Evolutionary conservation across 2,797 vertebrate genomes (phyloP).

Genomic region (Chiroxiphia lanceolata): DNA sequence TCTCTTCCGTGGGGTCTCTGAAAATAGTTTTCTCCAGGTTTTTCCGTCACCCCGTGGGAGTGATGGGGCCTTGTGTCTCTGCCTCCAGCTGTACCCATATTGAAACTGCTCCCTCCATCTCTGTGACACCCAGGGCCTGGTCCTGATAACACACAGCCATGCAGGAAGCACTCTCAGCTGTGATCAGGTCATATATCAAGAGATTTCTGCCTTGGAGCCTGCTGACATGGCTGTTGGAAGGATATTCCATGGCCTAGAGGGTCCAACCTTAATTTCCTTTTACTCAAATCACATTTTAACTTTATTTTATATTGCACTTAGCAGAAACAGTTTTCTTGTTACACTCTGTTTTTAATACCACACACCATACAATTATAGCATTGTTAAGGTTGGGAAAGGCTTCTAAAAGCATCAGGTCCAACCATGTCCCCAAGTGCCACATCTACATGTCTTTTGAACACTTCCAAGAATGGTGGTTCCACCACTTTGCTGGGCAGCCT

Average conservation of each 20-base stretch:
- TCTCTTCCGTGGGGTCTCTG: background rate
- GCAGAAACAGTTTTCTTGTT: background rate
- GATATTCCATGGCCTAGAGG: background rate
- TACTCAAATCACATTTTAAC: background rate
- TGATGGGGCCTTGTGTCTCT: background rate
- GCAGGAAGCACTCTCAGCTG: background rate
- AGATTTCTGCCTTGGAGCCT: background rate
- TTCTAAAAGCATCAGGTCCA: background rate
- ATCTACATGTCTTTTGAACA: background rate
- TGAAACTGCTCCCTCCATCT: background rate
- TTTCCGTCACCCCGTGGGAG: background rate
- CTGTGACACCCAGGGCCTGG: background rate
- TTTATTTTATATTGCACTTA: background rate
- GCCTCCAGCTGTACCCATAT: background rate
- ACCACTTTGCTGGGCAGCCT: background rate
- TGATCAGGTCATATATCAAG: fast-evolving
- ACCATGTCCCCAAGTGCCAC: background rate
- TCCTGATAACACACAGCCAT: background rate
- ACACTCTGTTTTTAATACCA: background rate
- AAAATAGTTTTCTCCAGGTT: background rate
- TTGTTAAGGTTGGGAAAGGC: background rate
- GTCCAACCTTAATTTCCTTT: background rate
- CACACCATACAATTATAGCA: background rate
- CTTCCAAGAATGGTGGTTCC: background rate
- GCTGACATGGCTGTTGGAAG: background rate